These are phyloP conservation scores for Nephrotoma appendiculata DNA, from an alignment of 2,888 invertebrate species.

Conservation along the genomic window DNA sequence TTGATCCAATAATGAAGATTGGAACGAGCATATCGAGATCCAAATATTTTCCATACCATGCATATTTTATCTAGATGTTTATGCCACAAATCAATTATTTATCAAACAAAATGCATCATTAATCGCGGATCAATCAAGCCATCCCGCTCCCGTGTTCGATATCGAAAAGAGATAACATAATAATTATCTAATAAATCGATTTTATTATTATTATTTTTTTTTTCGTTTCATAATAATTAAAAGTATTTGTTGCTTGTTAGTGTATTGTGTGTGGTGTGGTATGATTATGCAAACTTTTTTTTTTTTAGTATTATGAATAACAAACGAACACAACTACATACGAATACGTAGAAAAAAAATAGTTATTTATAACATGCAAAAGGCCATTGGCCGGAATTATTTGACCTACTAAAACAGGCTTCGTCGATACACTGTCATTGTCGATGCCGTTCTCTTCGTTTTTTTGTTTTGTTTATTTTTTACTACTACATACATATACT, in stretches of 20 bases:
- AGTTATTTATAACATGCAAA: conserved; percentile 14
- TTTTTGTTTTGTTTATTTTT: not conserved
- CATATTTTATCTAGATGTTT: not conserved
- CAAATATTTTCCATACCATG: not conserved
- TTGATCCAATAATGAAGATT: not conserved
- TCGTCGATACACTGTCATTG: conserved; percentile 26
- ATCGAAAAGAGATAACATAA: not conserved
- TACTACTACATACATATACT: not conserved
- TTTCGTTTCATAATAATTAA: not conserved
- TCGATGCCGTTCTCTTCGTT: conserved; percentile 17
- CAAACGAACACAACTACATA: not conserved
- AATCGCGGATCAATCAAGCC: not conserved
- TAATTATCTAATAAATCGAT: not conserved
- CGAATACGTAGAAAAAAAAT: not conserved
- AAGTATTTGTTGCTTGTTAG: not conserved
- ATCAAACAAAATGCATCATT: not conserved
- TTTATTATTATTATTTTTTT: not conserved
- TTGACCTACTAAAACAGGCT: conserved; percentile 30
- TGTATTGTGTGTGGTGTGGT: not conserved
- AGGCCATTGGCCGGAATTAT: conserved; percentile 36
- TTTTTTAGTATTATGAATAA: not conserved
- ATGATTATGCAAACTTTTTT: not conserved
- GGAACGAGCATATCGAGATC: not conserved
- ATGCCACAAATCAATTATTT: not conserved
- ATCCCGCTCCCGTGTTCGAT: not conserved